These are phyloP conservation scores for Microctonus hyperodae DNA, from an alignment of 2,888 invertebrate species.

Conservation along the genomic window DNA sequence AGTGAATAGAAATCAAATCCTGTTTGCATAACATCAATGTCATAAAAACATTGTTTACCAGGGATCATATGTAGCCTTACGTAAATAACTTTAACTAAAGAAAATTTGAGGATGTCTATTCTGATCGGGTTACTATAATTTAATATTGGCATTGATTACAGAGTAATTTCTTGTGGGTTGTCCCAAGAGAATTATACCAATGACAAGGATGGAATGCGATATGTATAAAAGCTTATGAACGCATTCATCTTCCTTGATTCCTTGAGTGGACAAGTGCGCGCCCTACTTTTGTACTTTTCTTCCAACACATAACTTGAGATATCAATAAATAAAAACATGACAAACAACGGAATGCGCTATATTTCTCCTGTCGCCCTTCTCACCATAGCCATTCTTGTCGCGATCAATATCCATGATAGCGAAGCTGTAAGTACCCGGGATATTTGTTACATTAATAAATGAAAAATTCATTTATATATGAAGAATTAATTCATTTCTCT, in stretches of 20 bases:
- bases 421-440: slow-evolving; percentile 61
- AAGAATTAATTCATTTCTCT: no score
- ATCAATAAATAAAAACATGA: slow-evolving; percentile 9
- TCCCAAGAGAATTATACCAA: neutral
- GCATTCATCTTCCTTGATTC: neutral
- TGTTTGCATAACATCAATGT: neutral
- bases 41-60: neutral
- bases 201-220: neutral
- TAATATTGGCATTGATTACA: neutral
- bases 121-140: neutral
- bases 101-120: neutral
- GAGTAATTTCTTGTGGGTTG: neutral
- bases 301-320: neutral
- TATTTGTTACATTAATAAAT: neutral
- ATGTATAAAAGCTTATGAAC: neutral
- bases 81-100: neutral
- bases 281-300: neutral
- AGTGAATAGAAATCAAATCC: neutral
- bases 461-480: neutral
- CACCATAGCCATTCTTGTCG: slow-evolving; percentile 24
- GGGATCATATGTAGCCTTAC: neutral
- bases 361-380: slow-evolving; percentile 41
- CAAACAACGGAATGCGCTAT: slow-evolving; percentile 7
- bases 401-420: slow-evolving; percentile 58
- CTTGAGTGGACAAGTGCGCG: neutral